A percentile compares a stretch with the other conserved stretches of the same genome.
These are phyloP conservation scores for Neodiprion pinetum DNA, from an alignment of 1,140 invertebrate species.

Conservation along the genomic window DNA sequence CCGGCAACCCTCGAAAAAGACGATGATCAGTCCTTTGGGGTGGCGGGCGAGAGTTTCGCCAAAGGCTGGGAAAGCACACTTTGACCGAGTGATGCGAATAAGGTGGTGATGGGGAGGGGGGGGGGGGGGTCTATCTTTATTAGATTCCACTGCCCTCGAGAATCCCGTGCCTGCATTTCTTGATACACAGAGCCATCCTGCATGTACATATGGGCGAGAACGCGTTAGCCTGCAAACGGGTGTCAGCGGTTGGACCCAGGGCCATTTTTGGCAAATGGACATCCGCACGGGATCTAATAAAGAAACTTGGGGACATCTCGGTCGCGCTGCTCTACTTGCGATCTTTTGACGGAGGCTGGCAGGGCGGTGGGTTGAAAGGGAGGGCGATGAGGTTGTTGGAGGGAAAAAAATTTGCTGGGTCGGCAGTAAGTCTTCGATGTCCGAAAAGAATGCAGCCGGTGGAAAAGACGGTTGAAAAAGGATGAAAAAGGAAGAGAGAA, in stretches of 20 bases:
- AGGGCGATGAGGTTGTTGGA: not conserved
- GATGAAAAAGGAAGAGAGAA: not conserved
- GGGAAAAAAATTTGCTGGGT: not conserved
- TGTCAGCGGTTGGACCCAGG: constrained; percentile 1
- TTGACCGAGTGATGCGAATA: not conserved
- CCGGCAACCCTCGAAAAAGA: too few species aligned
- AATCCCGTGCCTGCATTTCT: not conserved
- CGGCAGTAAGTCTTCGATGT: not conserved
- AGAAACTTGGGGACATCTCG: constrained; percentile 41
- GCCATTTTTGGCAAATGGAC: constrained; percentile 43
- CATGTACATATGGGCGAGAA: not conserved
- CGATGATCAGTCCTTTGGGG: not conserved
- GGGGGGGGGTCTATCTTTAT: constrained; percentile 36
- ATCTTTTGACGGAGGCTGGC: not conserved
- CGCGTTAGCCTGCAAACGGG: not conserved
- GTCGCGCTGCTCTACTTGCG: not conserved
- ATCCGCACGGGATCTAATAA: constrained; percentile 44
- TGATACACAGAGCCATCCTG: too few species aligned
- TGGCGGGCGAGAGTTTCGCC: not conserved
- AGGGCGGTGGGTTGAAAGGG: not conserved
- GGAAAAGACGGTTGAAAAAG: not conserved
- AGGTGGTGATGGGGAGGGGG: not conserved
- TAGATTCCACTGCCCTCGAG: constrained; percentile 26
- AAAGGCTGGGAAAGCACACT: not conserved
- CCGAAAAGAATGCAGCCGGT: not conserved